These are phyloP conservation scores for Melanerpes aurifrons DNA, from an alignment of 2,113 vertebrate species.

Conservation along the genomic window DNA sequence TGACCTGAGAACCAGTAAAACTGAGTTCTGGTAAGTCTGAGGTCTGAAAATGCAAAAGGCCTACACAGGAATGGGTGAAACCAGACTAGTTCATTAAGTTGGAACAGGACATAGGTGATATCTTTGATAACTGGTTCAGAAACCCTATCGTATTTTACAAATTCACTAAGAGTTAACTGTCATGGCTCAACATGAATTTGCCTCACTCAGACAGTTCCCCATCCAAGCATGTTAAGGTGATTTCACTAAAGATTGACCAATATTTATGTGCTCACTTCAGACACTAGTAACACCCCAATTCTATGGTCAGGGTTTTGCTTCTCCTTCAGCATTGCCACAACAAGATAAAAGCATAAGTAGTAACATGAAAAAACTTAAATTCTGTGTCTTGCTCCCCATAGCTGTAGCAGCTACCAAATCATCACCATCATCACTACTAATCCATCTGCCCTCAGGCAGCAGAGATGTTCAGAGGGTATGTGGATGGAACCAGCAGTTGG, in stretches of 20 bases:
- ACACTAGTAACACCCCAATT: background rate
- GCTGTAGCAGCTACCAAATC: background rate
- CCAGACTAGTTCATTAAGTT: background rate
- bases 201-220: too few relatives aligned
- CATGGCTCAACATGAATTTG: background rate
- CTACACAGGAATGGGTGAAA: background rate
- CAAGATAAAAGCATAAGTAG: background rate
- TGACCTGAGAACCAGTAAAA: background rate
- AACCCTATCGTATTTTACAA: background rate
- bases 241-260: background rate
- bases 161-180: background rate
- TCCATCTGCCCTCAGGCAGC: background rate
- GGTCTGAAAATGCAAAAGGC: background rate
- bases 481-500: background rate
- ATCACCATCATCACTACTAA: background rate
- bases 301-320: background rate
- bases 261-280: background rate
- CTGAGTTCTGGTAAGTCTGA: background rate
- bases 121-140: background rate
- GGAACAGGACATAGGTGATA: background rate
- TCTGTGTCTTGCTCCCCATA: background rate
- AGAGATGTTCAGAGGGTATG: background rate
- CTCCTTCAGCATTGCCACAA: background rate
- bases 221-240: background rate
- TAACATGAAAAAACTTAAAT: background rate